Conservation (phyloP, 2,113 vertebrate species). For the Hydrochoerus hydrochaeris region DNA sequence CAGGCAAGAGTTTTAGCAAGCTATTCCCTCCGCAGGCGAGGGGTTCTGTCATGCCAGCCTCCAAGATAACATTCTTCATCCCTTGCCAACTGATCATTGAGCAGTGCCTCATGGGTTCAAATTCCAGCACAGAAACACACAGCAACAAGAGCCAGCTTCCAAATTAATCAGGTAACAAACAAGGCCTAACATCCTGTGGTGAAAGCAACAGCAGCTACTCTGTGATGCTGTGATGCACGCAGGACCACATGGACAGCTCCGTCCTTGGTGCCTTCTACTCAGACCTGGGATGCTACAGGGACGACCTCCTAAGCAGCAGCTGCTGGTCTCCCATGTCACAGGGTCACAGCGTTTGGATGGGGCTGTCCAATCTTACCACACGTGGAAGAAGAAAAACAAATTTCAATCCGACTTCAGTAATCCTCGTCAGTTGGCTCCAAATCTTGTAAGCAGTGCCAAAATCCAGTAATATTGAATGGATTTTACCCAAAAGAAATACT, state of each 20-base stretch:
- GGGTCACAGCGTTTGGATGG: not conserved
- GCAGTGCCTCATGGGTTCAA: not conserved
- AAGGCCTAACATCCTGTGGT: not conserved
- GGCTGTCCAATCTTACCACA: not conserved
- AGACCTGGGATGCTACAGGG: not conserved
- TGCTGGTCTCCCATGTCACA: no score
- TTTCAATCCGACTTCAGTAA: not conserved
- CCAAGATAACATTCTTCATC: not conserved
- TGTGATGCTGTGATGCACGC: not conserved
- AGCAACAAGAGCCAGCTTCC: not conserved
- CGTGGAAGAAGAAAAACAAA: not conserved
- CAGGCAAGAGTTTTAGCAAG: not conserved
- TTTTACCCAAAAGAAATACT: not conserved
- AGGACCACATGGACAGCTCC: no score
- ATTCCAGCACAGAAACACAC: not conserved
- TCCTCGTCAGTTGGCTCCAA: not conserved
- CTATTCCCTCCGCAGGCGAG: not conserved
- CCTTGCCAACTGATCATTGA: not conserved
- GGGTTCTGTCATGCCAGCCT: not conserved
- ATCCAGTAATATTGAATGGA: not conserved
- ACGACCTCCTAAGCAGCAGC: accelerated
- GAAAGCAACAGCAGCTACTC: not conserved
- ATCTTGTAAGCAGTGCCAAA: not conserved
- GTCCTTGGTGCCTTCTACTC: no score
- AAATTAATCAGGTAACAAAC: not conserved